Conservation (phyloP, 2,888 invertebrate genomes). For the Rhaphigaster nebulosa region DNA sequence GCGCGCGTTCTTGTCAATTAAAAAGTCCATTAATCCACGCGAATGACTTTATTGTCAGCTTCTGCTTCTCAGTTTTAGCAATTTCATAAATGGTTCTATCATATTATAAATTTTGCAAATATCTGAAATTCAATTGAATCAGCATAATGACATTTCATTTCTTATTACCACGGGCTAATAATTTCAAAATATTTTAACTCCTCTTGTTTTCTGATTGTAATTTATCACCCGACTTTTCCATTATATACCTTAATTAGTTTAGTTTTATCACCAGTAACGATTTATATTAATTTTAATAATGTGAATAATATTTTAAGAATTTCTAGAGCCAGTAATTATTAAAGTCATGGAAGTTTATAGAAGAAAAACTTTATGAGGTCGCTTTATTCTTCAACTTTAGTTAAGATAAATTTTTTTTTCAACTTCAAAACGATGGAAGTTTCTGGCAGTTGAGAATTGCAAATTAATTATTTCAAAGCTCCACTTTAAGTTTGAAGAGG, state of each 20-base stretch:
- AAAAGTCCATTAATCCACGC: background rate
- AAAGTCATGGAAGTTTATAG: background rate
- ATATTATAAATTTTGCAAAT: background rate
- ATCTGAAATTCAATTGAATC: too few species aligned
- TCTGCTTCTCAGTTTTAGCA: background rate
- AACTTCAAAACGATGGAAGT: conserved; percentile 3
- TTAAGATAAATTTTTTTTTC: background rate
- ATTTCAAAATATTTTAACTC: too few species aligned
- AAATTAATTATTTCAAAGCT: conserved; percentile 25
- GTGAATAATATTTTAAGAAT: background rate
- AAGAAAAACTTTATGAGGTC: background rate
- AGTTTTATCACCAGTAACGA: background rate
- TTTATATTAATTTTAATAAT: background rate
- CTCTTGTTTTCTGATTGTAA: too few species aligned
- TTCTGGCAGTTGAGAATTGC: conserved; percentile 33
- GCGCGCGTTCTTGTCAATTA: conserved; percentile 6
- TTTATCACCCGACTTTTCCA: background rate
- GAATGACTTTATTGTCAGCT: background rate
- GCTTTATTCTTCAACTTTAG: background rate
- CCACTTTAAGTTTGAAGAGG: conserved; percentile 19
- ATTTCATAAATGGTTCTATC: background rate
- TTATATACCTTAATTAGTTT: background rate
- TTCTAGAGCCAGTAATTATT: background rate
- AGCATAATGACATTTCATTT: too few species aligned
- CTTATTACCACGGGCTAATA: too few species aligned